phyloP scores from a whole-genome alignment of 2,113 vertebrate species.

The Vicugna pacos region DNA sequence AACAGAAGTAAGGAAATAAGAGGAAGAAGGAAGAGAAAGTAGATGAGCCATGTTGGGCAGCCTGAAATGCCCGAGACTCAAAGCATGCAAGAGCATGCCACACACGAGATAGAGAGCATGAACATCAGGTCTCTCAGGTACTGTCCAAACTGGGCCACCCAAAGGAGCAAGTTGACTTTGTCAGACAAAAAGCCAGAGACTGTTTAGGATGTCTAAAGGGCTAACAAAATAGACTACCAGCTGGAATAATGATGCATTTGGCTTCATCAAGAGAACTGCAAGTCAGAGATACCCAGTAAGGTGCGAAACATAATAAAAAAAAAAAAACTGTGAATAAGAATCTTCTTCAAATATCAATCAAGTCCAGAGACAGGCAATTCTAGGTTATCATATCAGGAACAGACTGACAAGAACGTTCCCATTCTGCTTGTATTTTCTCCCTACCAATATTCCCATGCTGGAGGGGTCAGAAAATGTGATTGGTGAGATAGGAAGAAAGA shows the following conservation, averaged over 20 bases:
- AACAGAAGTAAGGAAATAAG: no score
- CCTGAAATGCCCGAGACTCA: background rate
- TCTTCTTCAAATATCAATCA: background rate
- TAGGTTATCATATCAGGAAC: background rate
- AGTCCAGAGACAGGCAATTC: background rate
- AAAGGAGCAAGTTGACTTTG: background rate
- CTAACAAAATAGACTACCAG: background rate
- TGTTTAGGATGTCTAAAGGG: background rate
- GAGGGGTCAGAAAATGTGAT: background rate
- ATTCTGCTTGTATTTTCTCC: background rate
- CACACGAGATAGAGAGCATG: background rate
- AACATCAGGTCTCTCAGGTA: background rate
- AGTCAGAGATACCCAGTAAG: background rate
- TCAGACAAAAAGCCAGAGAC: background rate
- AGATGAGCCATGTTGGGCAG: background rate
- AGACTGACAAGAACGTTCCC: background rate
- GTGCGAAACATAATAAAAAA: background rate
- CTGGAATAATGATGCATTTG: background rate
- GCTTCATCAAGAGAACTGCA: background rate
- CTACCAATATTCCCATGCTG: background rate
- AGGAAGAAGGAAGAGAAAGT: background rate
- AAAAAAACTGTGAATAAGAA: background rate
- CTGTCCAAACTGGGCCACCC: background rate
- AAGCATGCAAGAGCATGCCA: background rate
- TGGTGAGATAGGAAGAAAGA: background rate